These are phyloP conservation scores for Tichodroma muraria DNA, from an alignment of 2,113 vertebrate genomes.

Conservation along the genomic window DNA sequence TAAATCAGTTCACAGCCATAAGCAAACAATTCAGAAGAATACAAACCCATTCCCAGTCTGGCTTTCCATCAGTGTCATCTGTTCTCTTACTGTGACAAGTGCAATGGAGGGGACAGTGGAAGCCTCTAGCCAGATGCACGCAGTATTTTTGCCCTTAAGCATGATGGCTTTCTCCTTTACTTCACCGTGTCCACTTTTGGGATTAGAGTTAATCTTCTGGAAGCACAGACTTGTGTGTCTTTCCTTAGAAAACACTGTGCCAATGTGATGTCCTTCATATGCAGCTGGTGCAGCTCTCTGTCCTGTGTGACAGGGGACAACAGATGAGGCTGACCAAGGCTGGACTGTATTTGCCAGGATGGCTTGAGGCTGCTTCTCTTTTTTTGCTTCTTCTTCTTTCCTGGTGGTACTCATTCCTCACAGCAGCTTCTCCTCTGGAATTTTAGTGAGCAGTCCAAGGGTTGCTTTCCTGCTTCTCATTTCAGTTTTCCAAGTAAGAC, in stretches of 20 bases:
- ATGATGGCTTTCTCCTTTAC: neutral
- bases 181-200: neutral
- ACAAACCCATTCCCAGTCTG: neutral
- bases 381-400: neutral
- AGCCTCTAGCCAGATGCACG: neutral
- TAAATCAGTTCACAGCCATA: neutral
- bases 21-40: neutral
- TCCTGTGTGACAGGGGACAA: neutral
- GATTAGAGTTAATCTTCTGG: neutral
- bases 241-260: neutral
- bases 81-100: neutral
- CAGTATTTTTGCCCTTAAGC: neutral
- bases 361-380: neutral
- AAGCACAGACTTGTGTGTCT: neutral
- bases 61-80: neutral
- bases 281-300: neutral
- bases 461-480: neutral
- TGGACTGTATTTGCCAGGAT: neutral
- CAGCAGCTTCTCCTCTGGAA: neutral
- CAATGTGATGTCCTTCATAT: neutral
- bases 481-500: neutral
- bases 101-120: neutral
- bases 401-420: neutral
- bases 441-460: neutral
- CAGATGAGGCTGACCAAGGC: neutral